Percentiles rank a stretch among this genome's conserved stretches.
Evolutionary conservation across 2,797 vertebrate genomes (phyloP).

Genomic region (Brachymystax lenok): DNA sequence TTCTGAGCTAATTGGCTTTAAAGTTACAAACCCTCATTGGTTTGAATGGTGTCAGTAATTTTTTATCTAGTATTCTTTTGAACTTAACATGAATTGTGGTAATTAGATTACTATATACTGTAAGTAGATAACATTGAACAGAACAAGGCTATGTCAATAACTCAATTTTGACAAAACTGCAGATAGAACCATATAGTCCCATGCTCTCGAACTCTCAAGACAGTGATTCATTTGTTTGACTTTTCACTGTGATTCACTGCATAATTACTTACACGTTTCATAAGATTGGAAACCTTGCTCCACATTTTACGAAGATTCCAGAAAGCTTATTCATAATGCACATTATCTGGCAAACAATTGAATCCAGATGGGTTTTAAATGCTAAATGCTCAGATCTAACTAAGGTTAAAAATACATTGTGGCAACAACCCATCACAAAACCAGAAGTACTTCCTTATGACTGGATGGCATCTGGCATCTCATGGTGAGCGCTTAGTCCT

Average conservation of each 20-base stretch:
- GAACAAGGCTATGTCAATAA: too few species aligned
- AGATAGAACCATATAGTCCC: too few species aligned
- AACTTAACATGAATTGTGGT: too few species aligned
- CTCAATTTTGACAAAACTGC: too few species aligned
- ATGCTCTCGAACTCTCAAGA: background rate
- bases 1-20: too few species aligned
- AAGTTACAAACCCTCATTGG: too few species aligned
- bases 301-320: background rate
- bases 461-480: background rate
- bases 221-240: background rate
- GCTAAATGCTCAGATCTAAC: background rate
- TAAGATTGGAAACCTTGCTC: background rate
- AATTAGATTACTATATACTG: too few species aligned
- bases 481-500: background rate
- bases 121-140: too few species aligned
- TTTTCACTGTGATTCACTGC: background rate
- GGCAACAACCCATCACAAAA: slow-evolving; percentile 18
- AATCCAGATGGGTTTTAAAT: background rate
- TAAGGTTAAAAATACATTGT: background rate
- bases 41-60: background rate
- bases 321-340: background rate
- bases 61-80: too few species aligned
- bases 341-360: background rate
- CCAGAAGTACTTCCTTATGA: slow-evolving; percentile 20
- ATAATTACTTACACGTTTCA: background rate